Base-by-base conservation (phyloP, 2,797 vertebrate species). In the Aplochiton taeniatus region DNA sequence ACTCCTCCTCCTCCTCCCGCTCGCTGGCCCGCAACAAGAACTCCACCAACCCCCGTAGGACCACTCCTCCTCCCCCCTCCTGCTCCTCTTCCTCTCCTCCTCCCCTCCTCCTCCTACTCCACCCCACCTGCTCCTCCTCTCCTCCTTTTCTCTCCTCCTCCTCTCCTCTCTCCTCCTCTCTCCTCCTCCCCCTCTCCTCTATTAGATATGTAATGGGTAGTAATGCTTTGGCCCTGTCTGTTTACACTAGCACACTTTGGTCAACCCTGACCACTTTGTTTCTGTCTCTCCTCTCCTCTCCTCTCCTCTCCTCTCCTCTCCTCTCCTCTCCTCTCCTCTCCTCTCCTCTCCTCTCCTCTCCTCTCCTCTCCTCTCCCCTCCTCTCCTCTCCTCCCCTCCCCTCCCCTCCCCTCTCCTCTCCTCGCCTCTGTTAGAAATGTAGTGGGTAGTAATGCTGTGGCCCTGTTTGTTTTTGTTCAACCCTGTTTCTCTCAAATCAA, bases 41-140 rank as follows among this genome's bases (percentile, higher is more conserved):
- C 87, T 87, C 91, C 66, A 93, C 88, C 90, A 92, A 87, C 86
- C 89, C 92, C 88, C 73, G 90, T 95, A 95, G 95, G 90, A 85
- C 87, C 86, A 83, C 89, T 83, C 76, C 88, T 79, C 71, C 43
- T 75, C 31, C 20, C 66, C 65, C 58, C 82, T 64, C 4, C 76
- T 17, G 43, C 76, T 54, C 63, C 9, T 48, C 52, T 48, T n/a
- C 58, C 14, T 11, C 17, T 48, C 11, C 19, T 42, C 42, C 19
- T 19, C 20, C 12, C 17, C 47, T 46, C 51, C 43, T 13, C 45
- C 31, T 1, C 3, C 10, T 31, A 11, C 17, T 12, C 14, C 46
- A 18, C 19, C 13, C 43, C 17, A 12, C 17, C 46, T 11, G 19
- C 19, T 13, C 2, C 12, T 19, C 10, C 50, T 60, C 10, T 11